phyloP scores from a whole-genome alignment of 2,797 vertebrate species.

The Muraenolepis orangiensis region DNA sequence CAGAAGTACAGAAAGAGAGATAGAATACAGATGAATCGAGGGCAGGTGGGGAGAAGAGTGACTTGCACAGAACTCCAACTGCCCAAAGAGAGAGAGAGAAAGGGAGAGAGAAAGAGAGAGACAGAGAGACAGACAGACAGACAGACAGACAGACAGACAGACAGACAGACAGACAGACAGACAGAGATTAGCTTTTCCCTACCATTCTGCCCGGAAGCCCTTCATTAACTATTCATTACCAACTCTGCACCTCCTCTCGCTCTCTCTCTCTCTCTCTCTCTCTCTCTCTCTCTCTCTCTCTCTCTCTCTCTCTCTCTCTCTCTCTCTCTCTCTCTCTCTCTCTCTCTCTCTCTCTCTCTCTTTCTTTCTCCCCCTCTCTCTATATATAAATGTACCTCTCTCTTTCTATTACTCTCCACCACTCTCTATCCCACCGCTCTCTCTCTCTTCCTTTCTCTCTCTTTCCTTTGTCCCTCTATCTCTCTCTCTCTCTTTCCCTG shows the following conservation, averaged over 20 bases:
- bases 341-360: conserved; percentile 5
- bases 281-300: conserved; percentile 51
- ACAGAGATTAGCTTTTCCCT: conserved; percentile 68
- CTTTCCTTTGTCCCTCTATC: conserved; percentile 53
- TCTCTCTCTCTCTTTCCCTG: conserved; percentile 27
- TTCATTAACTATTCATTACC: conserved; percentile 71
- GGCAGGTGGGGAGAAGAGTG: conserved; percentile 57
- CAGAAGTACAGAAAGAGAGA: conserved; percentile 15
- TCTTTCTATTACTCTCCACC: background rate
- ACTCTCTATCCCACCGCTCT: no score
- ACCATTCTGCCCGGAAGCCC: conserved; percentile 68
- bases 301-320: conserved; percentile 8
- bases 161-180: conserved; percentile 36
- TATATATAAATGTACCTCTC: no score
- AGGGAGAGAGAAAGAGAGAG: conserved; percentile 26
- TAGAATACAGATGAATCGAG: conserved; percentile 48
- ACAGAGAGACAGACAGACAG: conserved; percentile 34
- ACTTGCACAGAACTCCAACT: conserved; percentile 51
- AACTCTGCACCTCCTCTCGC: conserved; percentile 47
- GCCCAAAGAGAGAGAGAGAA: conserved; percentile 37
- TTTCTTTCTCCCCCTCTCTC: background rate
- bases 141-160: conserved; percentile 46
- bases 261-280: conserved; percentile 53
- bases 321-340: conserved; percentile 13
- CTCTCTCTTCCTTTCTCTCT: no score